These are phyloP conservation scores for Ammodytes dubius DNA, from an alignment of 2,113 vertebrate species.

Conservation along the genomic window DNA sequence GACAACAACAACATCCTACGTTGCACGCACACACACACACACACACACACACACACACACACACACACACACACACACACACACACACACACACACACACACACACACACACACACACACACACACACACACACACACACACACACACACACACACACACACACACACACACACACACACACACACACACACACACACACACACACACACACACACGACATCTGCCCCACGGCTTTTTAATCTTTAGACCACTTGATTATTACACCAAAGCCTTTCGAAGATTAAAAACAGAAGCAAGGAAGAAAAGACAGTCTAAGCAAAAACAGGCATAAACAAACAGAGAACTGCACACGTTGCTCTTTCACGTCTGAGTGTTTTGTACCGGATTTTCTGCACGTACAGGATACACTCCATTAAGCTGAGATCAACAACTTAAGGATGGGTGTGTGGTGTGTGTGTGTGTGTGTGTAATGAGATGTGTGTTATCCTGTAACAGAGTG, in stretches of 20 bases:
- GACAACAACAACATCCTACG: constrained; percentile 27
- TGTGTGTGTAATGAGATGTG: neutral
- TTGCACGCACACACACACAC: neutral
- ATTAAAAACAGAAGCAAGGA: constrained; percentile 5
- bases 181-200: too few species aligned
- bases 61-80: too few species aligned
- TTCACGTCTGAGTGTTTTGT: constrained; percentile 8
- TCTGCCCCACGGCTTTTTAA: constrained; percentile 41
- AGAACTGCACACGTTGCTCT: neutral
- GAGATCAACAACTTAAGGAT: neutral
- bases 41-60: neutral
- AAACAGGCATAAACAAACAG: constrained; percentile 19
- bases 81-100: neutral
- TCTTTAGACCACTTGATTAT: constrained; percentile 48
- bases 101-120: neutral
- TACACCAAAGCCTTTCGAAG: constrained; percentile 46
- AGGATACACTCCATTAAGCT: neutral
- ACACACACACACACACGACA: neutral
- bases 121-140: too few species aligned
- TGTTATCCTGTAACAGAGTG: too few species aligned
- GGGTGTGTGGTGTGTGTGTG: neutral
- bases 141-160: neutral
- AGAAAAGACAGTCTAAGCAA: constrained; percentile 5
- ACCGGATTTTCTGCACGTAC: neutral
- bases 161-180: neutral